Conservation (phyloP, 2,888 invertebrate genomes). For the Drosophila maculinotata region DNA sequence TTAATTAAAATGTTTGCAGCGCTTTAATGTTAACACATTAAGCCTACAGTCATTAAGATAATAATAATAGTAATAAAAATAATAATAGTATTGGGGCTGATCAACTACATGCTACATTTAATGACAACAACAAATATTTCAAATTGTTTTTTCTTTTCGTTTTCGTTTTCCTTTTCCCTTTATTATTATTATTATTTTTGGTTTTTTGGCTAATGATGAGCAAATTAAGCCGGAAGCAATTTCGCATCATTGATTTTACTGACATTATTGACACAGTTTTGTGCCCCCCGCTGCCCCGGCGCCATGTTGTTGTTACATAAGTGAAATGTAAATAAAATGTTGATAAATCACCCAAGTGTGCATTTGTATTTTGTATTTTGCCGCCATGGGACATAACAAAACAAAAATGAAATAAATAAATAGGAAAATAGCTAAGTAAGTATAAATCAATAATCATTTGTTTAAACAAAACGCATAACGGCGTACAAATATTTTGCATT, state of each 20-base stretch:
- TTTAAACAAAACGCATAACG: slow-evolving; percentile 55
- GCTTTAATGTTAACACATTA: slow-evolving; percentile 15
- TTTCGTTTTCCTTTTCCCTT: background rate
- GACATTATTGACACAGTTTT: slow-evolving; percentile 72
- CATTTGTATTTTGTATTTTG: slow-evolving; percentile 2
- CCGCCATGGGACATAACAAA: slow-evolving; percentile 25
- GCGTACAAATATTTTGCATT: slow-evolving; percentile 43
- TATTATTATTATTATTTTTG: slow-evolving; percentile 8
- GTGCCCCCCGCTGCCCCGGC: slow-evolving; percentile 8
- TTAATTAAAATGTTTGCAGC: slow-evolving; percentile 36
- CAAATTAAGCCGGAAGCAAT: slow-evolving; percentile 75
- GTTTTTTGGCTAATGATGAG: slow-evolving; percentile 69
- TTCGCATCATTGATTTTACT: slow-evolving; percentile 63
- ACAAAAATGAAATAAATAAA: slow-evolving; percentile 34
- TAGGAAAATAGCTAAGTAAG: slow-evolving; percentile 42
- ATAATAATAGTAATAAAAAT: slow-evolving; percentile 3
- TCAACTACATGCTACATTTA: slow-evolving; percentile 15
- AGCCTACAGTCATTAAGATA: slow-evolving; percentile 44
- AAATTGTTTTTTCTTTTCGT: slow-evolving; percentile 24
- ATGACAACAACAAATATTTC: slow-evolving; percentile 19
- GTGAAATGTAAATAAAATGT: slow-evolving; percentile 51
- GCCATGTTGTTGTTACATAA: slow-evolving; percentile 38
- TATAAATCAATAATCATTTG: slow-evolving; percentile 59
- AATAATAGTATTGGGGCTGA: background rate
- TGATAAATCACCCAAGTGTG: slow-evolving; percentile 37